Base-by-base conservation (phyloP, 1,140 invertebrate genomes). In the Megalonaias nervosa region DNA sequence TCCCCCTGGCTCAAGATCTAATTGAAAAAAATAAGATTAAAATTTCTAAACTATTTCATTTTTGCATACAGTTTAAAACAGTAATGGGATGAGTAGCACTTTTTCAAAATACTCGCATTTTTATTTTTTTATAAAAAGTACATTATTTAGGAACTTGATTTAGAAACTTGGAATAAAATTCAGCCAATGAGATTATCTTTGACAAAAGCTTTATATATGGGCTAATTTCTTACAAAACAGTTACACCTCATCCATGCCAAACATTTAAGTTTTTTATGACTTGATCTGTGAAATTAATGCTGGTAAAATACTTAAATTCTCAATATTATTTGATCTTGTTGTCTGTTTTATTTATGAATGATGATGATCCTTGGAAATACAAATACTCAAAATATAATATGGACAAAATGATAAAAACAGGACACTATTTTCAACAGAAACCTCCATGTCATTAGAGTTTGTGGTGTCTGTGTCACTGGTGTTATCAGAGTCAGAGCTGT, bases 1-100 rank as follows among this genome's bases (percentile, higher is more conserved):
- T 95, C 94, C 38, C 93, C 92, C 86, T 96, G 94, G 86, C 93
- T 95, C 31, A 95, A 88, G 85, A 94, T 94, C 94, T 95, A 85
- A 12, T 84, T 68, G 77, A 81, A 77, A 77, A 55, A 68, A 81
- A 69, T 48, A 60, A 70, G 68, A 31, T 59, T 73, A 17, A 71
- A 6, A n/a, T 72, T 58, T 15, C 66, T 21, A 13, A 31, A 69
- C 23, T 13, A 70, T 1, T 15, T 19, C 59, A 72, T 59, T 62
- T 62, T n/a, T 70, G 19, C 19, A 31, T 21, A 15, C 16, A 55
- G 1, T 16, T 55, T 70, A 17, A 11, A 70, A 70, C 11, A 31
- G 2, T 23, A 61, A 61, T 23, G 19, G 19, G 19, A 62, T n/a
- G 14, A 62, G 60, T n/a, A 1, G 19, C 14, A 48, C 38, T 38